These are phyloP conservation scores for Caenorhabditis briggsae DNA, from an alignment of 1,140 invertebrate species.

Conservation along the genomic window DNA sequence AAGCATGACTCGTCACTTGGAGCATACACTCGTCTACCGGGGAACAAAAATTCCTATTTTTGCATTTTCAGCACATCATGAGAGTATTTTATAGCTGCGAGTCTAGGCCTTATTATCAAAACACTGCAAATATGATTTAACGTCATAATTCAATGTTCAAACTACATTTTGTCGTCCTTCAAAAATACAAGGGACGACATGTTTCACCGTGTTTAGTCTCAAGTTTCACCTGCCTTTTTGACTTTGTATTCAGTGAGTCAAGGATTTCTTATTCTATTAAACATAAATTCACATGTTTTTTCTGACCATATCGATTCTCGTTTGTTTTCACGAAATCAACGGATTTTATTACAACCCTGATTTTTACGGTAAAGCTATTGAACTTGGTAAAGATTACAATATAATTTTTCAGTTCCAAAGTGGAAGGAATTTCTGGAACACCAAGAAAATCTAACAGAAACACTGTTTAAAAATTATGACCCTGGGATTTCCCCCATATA, in stretches of 20 bases:
- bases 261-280: neutral
- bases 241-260: neutral
- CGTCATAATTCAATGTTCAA: neutral
- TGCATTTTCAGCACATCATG: too few species aligned
- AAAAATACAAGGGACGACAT: neutral
- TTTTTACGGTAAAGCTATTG: neutral
- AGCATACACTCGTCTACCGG: too few species aligned
- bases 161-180: neutral
- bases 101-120: too few species aligned
- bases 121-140: too few species aligned
- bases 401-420: neutral
- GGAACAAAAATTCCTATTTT: too few species aligned
- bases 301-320: neutral
- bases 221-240: slow-evolving; percentile 26
- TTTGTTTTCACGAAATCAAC: too few species aligned
- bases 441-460: neutral
- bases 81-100: too few species aligned
- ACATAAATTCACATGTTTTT: neutral
- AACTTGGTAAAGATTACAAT: neutral
- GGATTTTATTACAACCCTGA: neutral
- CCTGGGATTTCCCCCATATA: neutral
- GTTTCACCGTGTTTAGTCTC: neutral
- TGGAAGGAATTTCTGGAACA: neutral
- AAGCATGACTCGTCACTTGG: too few species aligned
- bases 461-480: neutral